Base-by-base conservation (phyloP, 1,140 invertebrate species). In the Drosophila orena region DNA sequence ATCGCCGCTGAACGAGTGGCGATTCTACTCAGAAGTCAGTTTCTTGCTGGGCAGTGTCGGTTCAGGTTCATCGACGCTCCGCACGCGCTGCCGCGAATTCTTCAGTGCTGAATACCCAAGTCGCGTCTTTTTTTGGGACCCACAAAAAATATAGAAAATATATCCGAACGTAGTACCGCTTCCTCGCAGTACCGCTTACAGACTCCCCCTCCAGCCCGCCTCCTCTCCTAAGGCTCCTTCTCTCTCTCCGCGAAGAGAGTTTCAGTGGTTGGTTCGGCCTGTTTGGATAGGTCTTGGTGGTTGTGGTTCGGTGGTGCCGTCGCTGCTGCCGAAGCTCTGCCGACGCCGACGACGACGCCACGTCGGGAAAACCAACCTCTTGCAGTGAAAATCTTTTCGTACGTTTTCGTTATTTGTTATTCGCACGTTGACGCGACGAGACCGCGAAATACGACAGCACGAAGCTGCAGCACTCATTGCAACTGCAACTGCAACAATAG, bases 351-450 rank as follows among this genome's bases (percentile, higher is more conserved):
- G 79, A 83, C 83, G 75, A 79, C 80, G 59, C 75, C 53, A 72
- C 71, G 78, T 79, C 79, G 80, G 81, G 65, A 90, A 88, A 90
- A 90, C 81, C 84, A 90, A 90, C 49, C 49, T 83, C 79, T 85
- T 84, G 71, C 80, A 78, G 85, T 79, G 85, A 78, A 89, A 85
- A 90, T 89, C 76, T 84, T 78, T 90, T 85, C 80, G 77, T 89
- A 80, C 79, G 79, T 88, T 88, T 88, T 88, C 84, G 88, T 90
- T 91, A 91, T 91, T 91, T 91, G 84, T 89, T 89, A 89, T 90
- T 89, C 86, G 84, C 85, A 90, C 84, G 88, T 89, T 88, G 88
- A 91, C 83, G 88, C 68, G 81, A 77, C 83, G 81, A 85, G 83
- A 85, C 79, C 77, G 62, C 76, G 81, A 77, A 71, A 61, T 57